phyloP scores from a whole-genome alignment of 2,113 vertebrate species.

The Panthera tigris region DNA sequence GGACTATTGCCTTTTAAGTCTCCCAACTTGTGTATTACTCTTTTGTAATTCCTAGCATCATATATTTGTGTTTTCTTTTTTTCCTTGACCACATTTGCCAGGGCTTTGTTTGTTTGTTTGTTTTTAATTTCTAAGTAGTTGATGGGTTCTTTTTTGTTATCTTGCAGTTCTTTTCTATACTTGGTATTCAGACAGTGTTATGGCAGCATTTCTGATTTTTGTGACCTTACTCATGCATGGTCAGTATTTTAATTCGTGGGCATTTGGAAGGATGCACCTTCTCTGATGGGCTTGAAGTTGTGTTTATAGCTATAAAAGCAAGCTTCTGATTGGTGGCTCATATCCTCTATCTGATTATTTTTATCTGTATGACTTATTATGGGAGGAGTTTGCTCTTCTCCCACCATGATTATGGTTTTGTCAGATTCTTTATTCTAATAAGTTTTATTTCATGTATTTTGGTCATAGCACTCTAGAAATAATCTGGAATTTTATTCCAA shows the following conservation, averaged over 20 bases:
- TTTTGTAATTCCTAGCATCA: background rate
- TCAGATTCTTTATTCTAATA: background rate
- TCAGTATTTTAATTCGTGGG: background rate
- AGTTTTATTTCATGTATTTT: background rate
- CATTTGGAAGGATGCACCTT: background rate
- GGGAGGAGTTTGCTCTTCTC: background rate
- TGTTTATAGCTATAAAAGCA: background rate
- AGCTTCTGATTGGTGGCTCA: background rate
- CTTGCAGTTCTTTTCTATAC: background rate
- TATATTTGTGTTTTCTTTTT: background rate
- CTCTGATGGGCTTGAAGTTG: background rate
- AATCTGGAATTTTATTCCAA: slow-evolving; percentile 1
- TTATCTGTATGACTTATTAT: background rate
- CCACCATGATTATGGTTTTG: background rate
- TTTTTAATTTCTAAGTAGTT: background rate
- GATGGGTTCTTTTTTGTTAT: background rate
- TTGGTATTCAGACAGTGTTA: background rate
- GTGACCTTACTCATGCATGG: background rate
- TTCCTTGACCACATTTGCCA: background rate
- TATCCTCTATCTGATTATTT: background rate
- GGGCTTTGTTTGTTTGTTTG: background rate
- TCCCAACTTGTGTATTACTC: background rate
- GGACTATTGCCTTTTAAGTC: background rate
- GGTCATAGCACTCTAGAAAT: background rate
- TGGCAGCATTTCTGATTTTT: background rate